These are phyloP conservation scores for Chrysolina americana DNA, from an alignment of 2,888 invertebrate genomes.

Conservation along the genomic window DNA sequence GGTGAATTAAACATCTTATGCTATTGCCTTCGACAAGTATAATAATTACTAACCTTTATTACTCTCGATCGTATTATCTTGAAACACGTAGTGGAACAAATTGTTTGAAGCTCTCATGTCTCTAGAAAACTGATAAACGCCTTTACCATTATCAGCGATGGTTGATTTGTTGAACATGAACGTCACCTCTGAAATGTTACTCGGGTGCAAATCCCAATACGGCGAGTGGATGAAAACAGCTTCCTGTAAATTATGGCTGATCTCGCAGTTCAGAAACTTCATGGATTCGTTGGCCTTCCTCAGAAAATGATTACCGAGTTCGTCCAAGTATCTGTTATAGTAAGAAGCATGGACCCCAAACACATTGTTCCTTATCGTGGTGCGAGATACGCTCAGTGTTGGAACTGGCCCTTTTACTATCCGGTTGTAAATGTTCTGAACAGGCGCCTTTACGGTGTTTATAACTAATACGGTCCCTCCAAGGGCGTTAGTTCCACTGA, in stretches of 20 bases:
- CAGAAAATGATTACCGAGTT: constrained; percentile 87
- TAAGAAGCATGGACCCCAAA: constrained; percentile 89
- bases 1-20: too few relatives aligned
- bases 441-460: constrained; percentile 81
- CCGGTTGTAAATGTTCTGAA: constrained; percentile 81
- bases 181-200: constrained; percentile 91
- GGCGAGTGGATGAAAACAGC: constrained; percentile 88
- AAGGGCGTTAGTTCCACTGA: constrained; percentile 83
- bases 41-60: constrained; percentile 72
- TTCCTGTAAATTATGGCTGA: constrained; percentile 85
- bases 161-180: constrained; percentile 89
- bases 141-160: constrained; percentile 89
- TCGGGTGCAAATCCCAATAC: constrained; percentile 86
- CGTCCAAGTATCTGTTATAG: constrained; percentile 90
- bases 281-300: constrained; percentile 91
- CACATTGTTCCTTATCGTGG: constrained; percentile 85
- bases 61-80: constrained; percentile 88
- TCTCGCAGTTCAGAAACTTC: constrained; percentile 83
- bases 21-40: too few relatives aligned
- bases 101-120: constrained; percentile 97
- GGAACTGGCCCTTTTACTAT: constrained; percentile 87
- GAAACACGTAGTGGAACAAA: constrained; percentile 94
- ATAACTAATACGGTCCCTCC: constrained; percentile 88
- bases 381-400: constrained; percentile 79
- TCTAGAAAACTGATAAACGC: constrained; percentile 90